A percentile compares a stretch with the other conserved stretches of the same genome.
Conservation (phyloP, 2,797 vertebrate genomes). For the Avahi laniger region DNA sequence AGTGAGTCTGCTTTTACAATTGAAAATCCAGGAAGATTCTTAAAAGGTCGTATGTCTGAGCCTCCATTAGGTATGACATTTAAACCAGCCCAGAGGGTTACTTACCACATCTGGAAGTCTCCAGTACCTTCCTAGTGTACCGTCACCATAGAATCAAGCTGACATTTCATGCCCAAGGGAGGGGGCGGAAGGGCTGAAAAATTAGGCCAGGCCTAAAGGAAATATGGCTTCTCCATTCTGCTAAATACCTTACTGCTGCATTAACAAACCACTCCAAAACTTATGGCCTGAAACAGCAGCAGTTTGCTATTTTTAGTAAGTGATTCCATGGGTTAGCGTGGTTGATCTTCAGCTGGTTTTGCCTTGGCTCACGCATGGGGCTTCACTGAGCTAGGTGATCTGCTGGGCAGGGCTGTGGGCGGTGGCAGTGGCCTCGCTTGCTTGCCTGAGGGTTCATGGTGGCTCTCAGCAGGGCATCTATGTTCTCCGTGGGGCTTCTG, state of each 20-base stretch:
- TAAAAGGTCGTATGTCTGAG: background rate
- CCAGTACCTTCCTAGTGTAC: background rate
- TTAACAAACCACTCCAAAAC: background rate
- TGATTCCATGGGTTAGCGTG: background rate
- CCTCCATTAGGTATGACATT: background rate
- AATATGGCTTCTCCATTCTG: background rate
- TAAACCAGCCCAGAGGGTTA: background rate
- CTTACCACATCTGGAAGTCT: background rate
- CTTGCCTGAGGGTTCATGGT: background rate
- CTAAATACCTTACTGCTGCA: background rate
- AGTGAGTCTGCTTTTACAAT: slow-evolving; percentile 31
- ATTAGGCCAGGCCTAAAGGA: background rate
- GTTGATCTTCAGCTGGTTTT: background rate
- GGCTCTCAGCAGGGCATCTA: background rate
- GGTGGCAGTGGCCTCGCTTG: background rate
- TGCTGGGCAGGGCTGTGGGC: background rate
- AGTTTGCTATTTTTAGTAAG: background rate
- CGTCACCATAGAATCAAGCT: background rate
- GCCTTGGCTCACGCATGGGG: background rate
- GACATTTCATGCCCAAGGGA: background rate
- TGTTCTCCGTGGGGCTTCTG: background rate
- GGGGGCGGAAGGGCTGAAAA: background rate
- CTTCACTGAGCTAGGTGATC: background rate
- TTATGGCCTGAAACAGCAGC: background rate
- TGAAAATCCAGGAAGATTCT: background rate